Evolutionary conservation across 2,888 invertebrate species (phyloP).

Genomic region (Drosophila ustulata): DNA sequence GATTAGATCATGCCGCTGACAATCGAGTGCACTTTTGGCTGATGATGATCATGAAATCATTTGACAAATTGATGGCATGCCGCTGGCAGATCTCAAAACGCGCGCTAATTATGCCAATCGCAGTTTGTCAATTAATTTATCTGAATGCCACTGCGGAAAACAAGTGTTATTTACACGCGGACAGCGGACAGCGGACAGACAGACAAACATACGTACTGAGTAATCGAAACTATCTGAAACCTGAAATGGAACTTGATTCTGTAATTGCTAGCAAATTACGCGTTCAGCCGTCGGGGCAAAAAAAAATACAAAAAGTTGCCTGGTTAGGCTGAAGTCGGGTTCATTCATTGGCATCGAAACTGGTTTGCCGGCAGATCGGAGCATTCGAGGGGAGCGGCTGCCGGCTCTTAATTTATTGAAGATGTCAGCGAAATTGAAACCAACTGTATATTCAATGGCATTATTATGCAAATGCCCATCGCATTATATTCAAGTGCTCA

Average conservation of each 20-base stretch:
- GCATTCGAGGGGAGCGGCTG: not conserved
- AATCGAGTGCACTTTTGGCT: slow-evolving; percentile 23
- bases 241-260: slow-evolving; percentile 61
- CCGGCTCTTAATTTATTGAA: slow-evolving; percentile 39
- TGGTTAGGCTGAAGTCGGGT: slow-evolving; percentile 17
- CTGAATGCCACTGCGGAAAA: slow-evolving; percentile 51
- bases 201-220: slow-evolving; percentile 13
- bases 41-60: slow-evolving; percentile 47
- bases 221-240: slow-evolving; percentile 51
- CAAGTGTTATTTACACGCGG: slow-evolving; percentile 45
- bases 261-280: slow-evolving; percentile 67
- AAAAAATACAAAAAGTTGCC: slow-evolving; percentile 9
- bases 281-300: slow-evolving; percentile 20
- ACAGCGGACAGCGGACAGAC: slow-evolving; percentile 5
- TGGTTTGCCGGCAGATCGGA: slow-evolving; percentile 21
- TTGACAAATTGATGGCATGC: slow-evolving; percentile 68
- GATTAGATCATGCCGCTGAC: slow-evolving; percentile 3
- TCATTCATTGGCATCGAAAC: slow-evolving; percentile 51
- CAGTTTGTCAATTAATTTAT: slow-evolving; percentile 60
- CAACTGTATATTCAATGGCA: slow-evolving; percentile 28
- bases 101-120: slow-evolving; percentile 68
- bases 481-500: slow-evolving; percentile 24
- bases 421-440: slow-evolving; percentile 43
- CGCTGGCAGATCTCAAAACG: slow-evolving; percentile 41
- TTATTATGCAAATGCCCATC: slow-evolving; percentile 42